Percentiles rank a stretch among this genome's conserved stretches.
Conservation (phyloP, 2,113 vertebrate species). For the Corvus moneduloides region DNA sequence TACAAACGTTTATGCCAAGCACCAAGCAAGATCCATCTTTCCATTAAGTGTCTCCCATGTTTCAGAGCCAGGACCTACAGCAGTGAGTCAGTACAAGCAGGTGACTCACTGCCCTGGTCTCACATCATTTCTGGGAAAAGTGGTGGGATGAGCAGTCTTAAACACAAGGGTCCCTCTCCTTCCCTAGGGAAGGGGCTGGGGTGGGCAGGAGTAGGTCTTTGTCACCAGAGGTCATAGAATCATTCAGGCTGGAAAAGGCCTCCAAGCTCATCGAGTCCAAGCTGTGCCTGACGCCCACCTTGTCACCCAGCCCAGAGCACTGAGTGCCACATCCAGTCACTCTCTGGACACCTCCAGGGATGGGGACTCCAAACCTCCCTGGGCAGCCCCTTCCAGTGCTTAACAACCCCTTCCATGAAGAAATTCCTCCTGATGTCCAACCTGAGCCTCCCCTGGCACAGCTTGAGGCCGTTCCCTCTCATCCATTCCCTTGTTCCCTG, state of each 20-base stretch:
- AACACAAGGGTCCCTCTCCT: not conserved
- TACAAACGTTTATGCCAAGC: not conserved
- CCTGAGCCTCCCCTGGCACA: not conserved
- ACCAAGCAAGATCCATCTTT: not conserved
- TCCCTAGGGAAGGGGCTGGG: not conserved
- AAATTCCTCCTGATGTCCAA: not conserved
- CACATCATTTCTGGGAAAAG: not conserved
- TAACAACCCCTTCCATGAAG: not conserved
- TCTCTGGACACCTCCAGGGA: not conserved
- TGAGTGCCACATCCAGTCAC: not conserved
- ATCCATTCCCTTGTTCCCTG: not conserved
- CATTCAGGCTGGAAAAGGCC: not conserved
- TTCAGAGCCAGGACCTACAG: not conserved
- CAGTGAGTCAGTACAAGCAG: not conserved
- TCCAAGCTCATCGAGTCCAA: not conserved
- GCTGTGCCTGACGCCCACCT: fast-evolving
- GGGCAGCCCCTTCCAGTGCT: not conserved
- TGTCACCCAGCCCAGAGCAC: not conserved
- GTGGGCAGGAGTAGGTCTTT: not conserved
- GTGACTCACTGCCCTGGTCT: not conserved
- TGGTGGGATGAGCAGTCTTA: not conserved
- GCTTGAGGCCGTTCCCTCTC: not conserved
- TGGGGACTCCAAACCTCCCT: not conserved
- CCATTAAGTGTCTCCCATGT: not conserved
- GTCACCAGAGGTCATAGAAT: not conserved